Conservation (phyloP, 2,113 vertebrate species). For the Sciurus niger region DNA sequence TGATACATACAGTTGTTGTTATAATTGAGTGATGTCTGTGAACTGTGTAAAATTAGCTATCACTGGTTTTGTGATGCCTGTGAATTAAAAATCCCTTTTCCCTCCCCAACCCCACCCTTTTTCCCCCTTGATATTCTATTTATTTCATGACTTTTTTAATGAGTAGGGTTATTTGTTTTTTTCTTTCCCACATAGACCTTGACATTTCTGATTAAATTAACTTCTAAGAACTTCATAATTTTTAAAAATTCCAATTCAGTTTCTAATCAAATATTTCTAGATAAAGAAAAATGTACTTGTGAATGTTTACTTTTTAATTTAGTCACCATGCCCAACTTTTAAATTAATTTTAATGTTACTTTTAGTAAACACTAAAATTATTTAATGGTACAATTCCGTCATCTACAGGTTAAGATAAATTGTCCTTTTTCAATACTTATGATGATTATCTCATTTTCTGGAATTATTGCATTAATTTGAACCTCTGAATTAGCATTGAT, state of each 20-base stretch:
- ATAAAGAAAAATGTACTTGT: conserved; percentile 39
- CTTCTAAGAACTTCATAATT: conserved; percentile 28
- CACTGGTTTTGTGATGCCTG: not conserved
- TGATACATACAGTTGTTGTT: not conserved
- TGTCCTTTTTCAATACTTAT: not conserved
- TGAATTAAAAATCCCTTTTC: conserved; percentile 5
- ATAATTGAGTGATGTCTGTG: not conserved
- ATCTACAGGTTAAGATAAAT: not conserved
- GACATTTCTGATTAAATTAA: conserved; percentile 2
- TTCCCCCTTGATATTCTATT: conserved; percentile 1
- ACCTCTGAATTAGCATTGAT: not conserved
- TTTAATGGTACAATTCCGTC: not conserved
- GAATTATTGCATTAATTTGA: conserved; percentile 25
- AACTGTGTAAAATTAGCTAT: not conserved
- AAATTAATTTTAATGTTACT: conserved; percentile 32
- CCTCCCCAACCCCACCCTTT: not conserved
- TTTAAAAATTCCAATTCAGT: not conserved
- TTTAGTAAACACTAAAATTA: conserved; percentile 15
- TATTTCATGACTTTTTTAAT: conserved; percentile 52
- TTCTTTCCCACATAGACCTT: not conserved
- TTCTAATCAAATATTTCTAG: conserved; percentile 24
- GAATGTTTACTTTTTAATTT: not conserved
- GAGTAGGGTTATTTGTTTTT: not conserved
- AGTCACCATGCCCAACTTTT: not conserved
- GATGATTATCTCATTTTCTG: conserved; percentile 34